A percentile compares a stretch with the other conserved stretches of the same genome.
Conservation (phyloP, 2,888 invertebrate genomes). For the Scaptomyza flava region DNA sequence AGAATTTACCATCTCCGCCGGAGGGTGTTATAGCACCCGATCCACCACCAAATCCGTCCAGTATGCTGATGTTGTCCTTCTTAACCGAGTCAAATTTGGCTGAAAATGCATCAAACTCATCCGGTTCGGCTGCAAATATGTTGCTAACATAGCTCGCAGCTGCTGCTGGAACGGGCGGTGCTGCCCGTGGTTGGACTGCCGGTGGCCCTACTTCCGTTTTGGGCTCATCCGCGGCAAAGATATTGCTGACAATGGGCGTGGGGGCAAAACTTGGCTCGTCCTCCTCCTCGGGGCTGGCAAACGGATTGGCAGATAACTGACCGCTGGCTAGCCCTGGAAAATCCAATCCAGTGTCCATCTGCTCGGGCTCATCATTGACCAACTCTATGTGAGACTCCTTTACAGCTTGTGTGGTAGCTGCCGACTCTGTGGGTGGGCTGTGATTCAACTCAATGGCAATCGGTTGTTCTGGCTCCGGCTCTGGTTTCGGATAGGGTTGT, state of each 20-base stretch:
- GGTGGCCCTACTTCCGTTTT: slow-evolving; percentile 53
- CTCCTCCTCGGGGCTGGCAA: slow-evolving; percentile 84
- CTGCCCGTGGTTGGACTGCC: slow-evolving; percentile 52
- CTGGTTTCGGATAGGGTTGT: slow-evolving; percentile 32
- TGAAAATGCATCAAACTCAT: slow-evolving; percentile 94
- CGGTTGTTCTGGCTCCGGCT: slow-evolving; percentile 28
- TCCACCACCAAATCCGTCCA: slow-evolving; percentile 83
- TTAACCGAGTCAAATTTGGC: slow-evolving; percentile 91
- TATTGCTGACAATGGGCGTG: slow-evolving; percentile 66
- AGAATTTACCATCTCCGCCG: slow-evolving; percentile 81
- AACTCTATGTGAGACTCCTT: slow-evolving; percentile 65
- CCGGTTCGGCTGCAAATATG: slow-evolving; percentile 85
- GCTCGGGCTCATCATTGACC: slow-evolving; percentile 73
- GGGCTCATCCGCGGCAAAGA: slow-evolving; percentile 71
- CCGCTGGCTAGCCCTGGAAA: slow-evolving; percentile 81
- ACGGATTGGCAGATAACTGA: slow-evolving; percentile 85
- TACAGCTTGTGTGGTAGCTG: slow-evolving; percentile 67
- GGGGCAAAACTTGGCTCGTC: slow-evolving; percentile 72
- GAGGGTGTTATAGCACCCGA: slow-evolving; percentile 82
- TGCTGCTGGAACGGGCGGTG: slow-evolving; percentile 28
- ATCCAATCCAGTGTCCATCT: slow-evolving; percentile 83
- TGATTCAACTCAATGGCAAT: slow-evolving; percentile 71
- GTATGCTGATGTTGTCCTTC: slow-evolving; percentile 83
- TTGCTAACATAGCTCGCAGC: slow-evolving; percentile 76
- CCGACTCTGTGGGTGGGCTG: slow-evolving; percentile 79